Evolutionary conservation across 2,797 vertebrate species (phyloP), one percentile per base, ranked within the genome.

Genomic region (Molothrus aeneus): DNA sequence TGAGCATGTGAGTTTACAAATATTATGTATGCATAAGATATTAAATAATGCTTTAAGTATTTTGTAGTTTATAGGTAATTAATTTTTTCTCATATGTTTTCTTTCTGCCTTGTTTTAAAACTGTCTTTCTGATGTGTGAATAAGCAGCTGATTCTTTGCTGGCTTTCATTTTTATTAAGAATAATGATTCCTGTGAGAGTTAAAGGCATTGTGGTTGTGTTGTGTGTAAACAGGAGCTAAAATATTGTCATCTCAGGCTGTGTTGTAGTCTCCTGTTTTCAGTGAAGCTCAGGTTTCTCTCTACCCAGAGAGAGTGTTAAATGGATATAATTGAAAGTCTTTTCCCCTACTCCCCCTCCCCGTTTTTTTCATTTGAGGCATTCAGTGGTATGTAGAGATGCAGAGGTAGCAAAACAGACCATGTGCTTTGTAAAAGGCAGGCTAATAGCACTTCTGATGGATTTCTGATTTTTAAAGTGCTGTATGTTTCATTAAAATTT

Each of bases 401-500:
- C 94, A 81, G 94, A 97, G 91, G 96, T 77, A 95, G 95, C 94
- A 92, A 94, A 96, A 88, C 40, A 95, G 95, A 82, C 93, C 95
- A 82, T 75, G 90, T 95, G 95, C 91, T 97, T 98, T 95, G 75
- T 95, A 96, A 97, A 97, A 97, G 88, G 92, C 94, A 92, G 80
- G 51, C 96, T 97, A 98, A 98, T 97, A 97, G 97, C 94, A 80
- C 93, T 96, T 97, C 69, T 97, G 97, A 97, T 94, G 95, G 96
- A 97, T 38, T 15, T 93, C 96, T 97, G 97, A 97, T 97, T 98
- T 97, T 94, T 96, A 97, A 97, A 98, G 95, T 97, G 95, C 96
- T 56, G 50, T 96, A 94, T 97, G 95, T 97, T 98, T 98, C 97
- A 97, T 98, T 97, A 97, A 97, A 98, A 98, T 98, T 97, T 97